phyloP scores from a whole-genome alignment of 1,140 invertebrate species.

The Scaptomyza pallida region DNA sequence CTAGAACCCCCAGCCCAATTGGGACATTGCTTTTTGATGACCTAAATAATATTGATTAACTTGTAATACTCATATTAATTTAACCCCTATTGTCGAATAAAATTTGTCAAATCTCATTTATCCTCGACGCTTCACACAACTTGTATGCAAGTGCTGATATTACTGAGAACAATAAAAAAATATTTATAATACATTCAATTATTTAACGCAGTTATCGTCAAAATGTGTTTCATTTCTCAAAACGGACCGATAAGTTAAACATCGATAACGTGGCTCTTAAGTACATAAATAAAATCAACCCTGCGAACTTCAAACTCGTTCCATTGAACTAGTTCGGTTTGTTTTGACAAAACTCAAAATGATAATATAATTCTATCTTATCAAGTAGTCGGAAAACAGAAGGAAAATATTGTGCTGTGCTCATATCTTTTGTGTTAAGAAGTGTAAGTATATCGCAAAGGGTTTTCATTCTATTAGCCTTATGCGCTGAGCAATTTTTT shows the following conservation, averaged over 20 bases:
- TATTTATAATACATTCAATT: too few species aligned
- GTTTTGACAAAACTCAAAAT: constrained; percentile 44
- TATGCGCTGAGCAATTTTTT: neutral
- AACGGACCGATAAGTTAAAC: neutral
- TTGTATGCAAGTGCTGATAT: neutral
- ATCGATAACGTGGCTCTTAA: constrained; percentile 3
- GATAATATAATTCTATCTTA: constrained; percentile 48
- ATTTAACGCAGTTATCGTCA: neutral
- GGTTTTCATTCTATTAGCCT: neutral
- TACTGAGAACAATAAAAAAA: too few species aligned
- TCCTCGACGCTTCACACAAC: neutral
- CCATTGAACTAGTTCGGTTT: constrained; percentile 21
- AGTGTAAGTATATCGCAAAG: constrained; percentile 26
- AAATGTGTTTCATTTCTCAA: neutral
- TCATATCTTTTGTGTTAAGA: constrained; percentile 4
- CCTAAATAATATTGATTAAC: constrained; percentile 75
- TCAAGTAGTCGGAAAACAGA: constrained; percentile 27
- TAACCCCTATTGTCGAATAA: constrained; percentile 38
- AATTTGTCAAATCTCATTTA: constrained; percentile 28
- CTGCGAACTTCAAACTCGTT: constrained; percentile 6
- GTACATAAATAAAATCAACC: constrained; percentile 1
- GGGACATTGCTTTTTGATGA: constrained; percentile 68
- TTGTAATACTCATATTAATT: constrained; percentile 51
- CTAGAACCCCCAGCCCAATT: constrained; percentile 68
- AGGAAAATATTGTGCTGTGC: constrained; percentile 15